Evolutionary conservation across 2,888 invertebrate species (phyloP), one percentile per base, ranked within the genome.

Genomic region (Pandemis corylana): DNA sequence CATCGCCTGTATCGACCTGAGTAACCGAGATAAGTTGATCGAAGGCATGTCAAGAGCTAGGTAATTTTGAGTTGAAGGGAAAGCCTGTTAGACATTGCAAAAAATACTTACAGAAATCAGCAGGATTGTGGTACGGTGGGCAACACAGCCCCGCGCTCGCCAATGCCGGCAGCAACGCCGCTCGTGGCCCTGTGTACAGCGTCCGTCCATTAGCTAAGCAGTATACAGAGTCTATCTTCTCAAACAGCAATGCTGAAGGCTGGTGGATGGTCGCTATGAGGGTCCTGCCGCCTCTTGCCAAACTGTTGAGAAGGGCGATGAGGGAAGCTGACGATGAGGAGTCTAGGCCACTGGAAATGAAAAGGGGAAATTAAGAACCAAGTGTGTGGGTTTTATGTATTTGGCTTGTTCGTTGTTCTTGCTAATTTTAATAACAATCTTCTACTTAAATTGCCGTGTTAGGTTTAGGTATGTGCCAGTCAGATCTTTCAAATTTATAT

Each of bases 241-340:
- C 98, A 85, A 99, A 98, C 67, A 98, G 95, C 79, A 98, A 95
- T 0, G 99, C 98, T 78, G 98, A 98, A 0, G 99, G 99, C 88
- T 99, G 99, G 88, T 99, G 99, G 78, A 99, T 98, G 28, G 98
- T 99, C 79, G 98, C 98, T 67, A 99, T 96, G 6, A 99, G 96
- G 0, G 98, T 98, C 66, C 98, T 95, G 0, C 98, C 98, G 79
- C 97, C 98, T 66, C 96, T 95, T 0, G 98, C 98, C 69, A 99
- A 92, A 76, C 96, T 95, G 88, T 97, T 97, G 76, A 99, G 93
- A 46, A 99, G 90, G 0, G 96, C 94, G 68, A 99, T 96, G 78
- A 98, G 97, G 77, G 98, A 98, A 72, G 97, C 96, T 81, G 98
- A 98, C 0, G 98, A 97, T 46, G 97, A 96, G 79, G 98, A 98